Conservation (phyloP, 2,888 invertebrate genomes). For the Ormia ochracea region DNA sequence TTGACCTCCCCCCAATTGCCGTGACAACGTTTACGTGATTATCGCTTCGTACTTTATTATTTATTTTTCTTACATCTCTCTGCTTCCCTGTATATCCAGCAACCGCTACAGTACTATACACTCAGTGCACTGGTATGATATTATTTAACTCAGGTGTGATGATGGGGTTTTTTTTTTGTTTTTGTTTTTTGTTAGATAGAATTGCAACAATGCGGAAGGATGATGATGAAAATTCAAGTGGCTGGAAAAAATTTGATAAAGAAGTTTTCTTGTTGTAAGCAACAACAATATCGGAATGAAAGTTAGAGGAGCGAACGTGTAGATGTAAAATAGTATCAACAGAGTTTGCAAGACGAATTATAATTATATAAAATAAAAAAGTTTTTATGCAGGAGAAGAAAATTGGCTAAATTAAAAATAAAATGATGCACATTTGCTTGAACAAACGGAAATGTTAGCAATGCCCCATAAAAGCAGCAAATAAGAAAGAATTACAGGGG, state of each 20-base stretch:
- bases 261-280: constrained; percentile 17
- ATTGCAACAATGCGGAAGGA: constrained; percentile 58
- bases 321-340: constrained; percentile 28
- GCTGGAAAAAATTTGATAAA: constrained; percentile 58
- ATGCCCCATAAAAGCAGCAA: neutral
- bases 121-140: neutral
- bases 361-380: neutral
- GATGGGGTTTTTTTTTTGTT: too few relatives aligned
- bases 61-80: constrained; percentile 1
- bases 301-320: constrained; percentile 43
- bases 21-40: constrained; percentile 30
- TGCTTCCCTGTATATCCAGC: neutral
- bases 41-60: constrained; percentile 20
- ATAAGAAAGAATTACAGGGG: neutral
- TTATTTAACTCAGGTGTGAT: constrained; percentile 38
- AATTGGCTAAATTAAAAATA: constrained; percentile 57
- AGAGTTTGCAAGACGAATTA: constrained; percentile 15
- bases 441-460: constrained; percentile 23
- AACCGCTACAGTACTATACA: neutral
- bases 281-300: constrained; percentile 12
- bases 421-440: constrained; percentile 12
- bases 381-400: constrained; percentile 16
- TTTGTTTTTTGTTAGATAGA: constrained; percentile 3
- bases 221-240: constrained; percentile 59
- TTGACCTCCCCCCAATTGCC: constrained; percentile 32